Conservation (phyloP, 2,797 vertebrate species). For the Pipistrellus pipistrellus region DNA sequence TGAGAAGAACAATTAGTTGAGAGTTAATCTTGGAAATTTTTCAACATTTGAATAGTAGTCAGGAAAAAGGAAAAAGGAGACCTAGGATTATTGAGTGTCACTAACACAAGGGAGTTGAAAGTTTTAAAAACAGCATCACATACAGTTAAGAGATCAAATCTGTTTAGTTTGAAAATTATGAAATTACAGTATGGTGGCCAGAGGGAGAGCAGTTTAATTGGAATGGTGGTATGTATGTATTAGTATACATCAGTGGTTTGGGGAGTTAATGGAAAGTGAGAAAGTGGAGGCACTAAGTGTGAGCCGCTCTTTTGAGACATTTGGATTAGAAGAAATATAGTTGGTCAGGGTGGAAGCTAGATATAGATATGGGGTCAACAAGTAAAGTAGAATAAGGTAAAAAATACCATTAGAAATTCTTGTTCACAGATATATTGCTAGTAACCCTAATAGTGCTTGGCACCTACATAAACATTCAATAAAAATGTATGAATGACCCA, state of each 20-base stretch:
- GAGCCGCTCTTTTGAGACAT: background rate
- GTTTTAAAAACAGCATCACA: background rate
- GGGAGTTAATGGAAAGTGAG: background rate
- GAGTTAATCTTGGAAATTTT: background rate
- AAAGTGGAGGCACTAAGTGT: background rate
- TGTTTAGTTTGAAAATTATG: background rate
- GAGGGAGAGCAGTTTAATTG: background rate
- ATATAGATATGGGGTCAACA: background rate
- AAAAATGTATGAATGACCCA: background rate
- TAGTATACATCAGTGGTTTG: background rate
- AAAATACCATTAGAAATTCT: background rate
- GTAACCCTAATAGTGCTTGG: background rate
- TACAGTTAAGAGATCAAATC: background rate
- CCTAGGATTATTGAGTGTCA: background rate
- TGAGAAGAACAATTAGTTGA: background rate
- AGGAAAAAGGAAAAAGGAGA: background rate
- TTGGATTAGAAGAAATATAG: background rate
- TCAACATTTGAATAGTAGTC: background rate
- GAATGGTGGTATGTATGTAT: background rate
- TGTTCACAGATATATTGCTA: background rate
- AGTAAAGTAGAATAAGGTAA: background rate
- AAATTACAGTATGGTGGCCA: background rate
- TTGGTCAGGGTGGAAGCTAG: background rate
- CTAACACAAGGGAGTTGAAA: background rate
- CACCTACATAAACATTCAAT: background rate